Conservation (phyloP, 2,113 vertebrate genomes). For the Scopus umbretta region DNA sequence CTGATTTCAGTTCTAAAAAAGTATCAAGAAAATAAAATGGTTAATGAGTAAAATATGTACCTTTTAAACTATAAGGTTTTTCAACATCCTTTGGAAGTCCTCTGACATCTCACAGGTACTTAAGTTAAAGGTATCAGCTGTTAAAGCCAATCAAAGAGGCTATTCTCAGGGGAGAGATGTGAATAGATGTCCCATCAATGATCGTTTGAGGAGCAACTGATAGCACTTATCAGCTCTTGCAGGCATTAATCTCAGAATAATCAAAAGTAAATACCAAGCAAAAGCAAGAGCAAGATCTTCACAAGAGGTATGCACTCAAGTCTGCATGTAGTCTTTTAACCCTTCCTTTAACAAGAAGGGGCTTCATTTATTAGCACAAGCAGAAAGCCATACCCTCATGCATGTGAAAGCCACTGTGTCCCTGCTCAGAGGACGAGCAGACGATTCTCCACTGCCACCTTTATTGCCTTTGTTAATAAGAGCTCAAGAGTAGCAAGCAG, state of each 20-base stretch:
- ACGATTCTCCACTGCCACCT: neutral
- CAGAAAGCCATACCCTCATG: neutral
- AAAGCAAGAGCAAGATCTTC: neutral
- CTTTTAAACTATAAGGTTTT: neutral
- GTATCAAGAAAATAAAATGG: neutral
- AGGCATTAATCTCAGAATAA: constrained; percentile 53
- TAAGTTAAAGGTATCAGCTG: constrained; percentile 27
- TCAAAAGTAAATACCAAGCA: constrained; percentile 64
- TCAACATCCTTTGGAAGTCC: neutral
- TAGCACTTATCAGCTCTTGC: constrained; percentile 51
- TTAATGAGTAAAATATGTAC: neutral
- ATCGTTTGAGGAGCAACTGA: constrained; percentile 30
- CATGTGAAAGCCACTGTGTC: neutral
- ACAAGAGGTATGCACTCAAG: neutral
- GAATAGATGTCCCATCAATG: constrained; percentile 20
- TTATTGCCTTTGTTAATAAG: neutral
- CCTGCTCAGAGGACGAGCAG: neutral
- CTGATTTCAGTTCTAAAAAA: constrained; percentile 7
- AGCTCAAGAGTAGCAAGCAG: neutral
- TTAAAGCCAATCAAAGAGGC: constrained; percentile 32
- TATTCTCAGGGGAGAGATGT: constrained; percentile 25
- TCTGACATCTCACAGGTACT: constrained; percentile 20
- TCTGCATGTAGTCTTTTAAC: constrained; percentile 15
- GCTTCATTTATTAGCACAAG: neutral
- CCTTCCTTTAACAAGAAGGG: neutral